Percentiles rank a stretch among this genome's conserved stretches.
These are phyloP conservation scores for Agrochola circellaris DNA, from an alignment of 2,888 invertebrate species.

Conservation along the genomic window DNA sequence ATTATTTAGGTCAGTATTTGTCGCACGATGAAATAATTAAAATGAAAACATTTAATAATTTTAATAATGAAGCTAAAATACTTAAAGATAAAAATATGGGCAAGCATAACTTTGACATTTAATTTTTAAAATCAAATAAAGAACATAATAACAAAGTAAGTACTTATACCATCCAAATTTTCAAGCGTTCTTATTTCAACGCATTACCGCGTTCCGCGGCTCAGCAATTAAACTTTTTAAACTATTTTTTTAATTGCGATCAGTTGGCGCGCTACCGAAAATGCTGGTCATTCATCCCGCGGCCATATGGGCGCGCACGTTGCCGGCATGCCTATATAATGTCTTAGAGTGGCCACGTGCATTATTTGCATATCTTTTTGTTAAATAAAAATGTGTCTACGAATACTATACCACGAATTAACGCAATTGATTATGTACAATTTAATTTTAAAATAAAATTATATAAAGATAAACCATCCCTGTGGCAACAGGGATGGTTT, in stretches of 20 bases:
- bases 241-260: conserved; percentile 77
- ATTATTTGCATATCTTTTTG: conserved; percentile 74
- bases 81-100: too few relatives aligned
- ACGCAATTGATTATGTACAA: neutral
- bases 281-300: conserved; percentile 87
- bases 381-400: conserved; percentile 43
- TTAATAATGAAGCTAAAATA: neutral
- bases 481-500: neutral
- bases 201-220: conserved; percentile 27
- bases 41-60: neutral
- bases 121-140: neutral
- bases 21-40: conserved; percentile 1
- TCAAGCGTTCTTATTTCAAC: conserved; percentile 40
- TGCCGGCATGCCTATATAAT: conserved; percentile 60
- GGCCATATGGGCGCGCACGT: conserved; percentile 85
- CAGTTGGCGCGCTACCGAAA: conserved; percentile 80
- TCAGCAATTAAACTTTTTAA: conserved; percentile 57
- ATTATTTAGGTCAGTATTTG: conserved; percentile 48
- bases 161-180: conserved; percentile 24
- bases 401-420: conserved; percentile 41
- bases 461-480: too few relatives aligned
- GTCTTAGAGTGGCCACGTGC: conserved; percentile 82
- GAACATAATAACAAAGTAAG: neutral
- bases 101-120: neutral
- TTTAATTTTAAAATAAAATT: neutral